Evolutionary conservation across 92 coral and sea anemone species (phyloP), one percentile per base, ranked within the genome.

Genomic region (Montipora capitata): DNA sequence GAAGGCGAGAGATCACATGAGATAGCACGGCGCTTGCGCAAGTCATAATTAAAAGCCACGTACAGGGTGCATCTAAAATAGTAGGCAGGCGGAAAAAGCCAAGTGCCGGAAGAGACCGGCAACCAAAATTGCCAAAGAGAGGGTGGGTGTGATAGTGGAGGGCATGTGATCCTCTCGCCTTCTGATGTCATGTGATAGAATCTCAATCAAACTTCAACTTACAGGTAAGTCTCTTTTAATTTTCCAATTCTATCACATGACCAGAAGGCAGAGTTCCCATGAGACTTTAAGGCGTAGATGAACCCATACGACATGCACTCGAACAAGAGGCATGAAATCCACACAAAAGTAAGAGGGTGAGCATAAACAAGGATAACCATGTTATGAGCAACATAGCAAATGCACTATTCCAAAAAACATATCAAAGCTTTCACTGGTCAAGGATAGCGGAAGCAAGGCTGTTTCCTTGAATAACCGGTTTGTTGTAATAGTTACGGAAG

Each of bases 131-230:
- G 49, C 69, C 63, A 57, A 40, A 39, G 49, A 69, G 17, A 69
- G 74, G 49, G 79, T 74, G 79, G 61, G 79, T 17, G 62, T 49
- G 61, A 16, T 2, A 74, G 67, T 2, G 85, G 85, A 38, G 90
- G 90, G 90, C 82, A 80, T 73, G 81, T 71, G 68, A 79, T 87
- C 91, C 91, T 72, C 91, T 54, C 41, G 40, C 78, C 78, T 77
- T 76, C 54, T 57, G 77, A 7, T 77, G 83, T 81, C 89, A 90
- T 77, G 93, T 79, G 90, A 83, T 85, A 85, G 91, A 86, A 91
- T 91, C 70, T 67, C 82, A 65, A 83, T 82, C 88, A 83, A 87
- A 87, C 86, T 69, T 82, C 78, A 75, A 83, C 78, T 82, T 82
- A 80, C 82, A 82, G 84, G 84, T 76, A 83, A 76, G 84, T 89